These are phyloP conservation scores for Pogona vitticeps DNA, from an alignment of 2,113 vertebrate genomes.

Conservation along the genomic window DNA sequence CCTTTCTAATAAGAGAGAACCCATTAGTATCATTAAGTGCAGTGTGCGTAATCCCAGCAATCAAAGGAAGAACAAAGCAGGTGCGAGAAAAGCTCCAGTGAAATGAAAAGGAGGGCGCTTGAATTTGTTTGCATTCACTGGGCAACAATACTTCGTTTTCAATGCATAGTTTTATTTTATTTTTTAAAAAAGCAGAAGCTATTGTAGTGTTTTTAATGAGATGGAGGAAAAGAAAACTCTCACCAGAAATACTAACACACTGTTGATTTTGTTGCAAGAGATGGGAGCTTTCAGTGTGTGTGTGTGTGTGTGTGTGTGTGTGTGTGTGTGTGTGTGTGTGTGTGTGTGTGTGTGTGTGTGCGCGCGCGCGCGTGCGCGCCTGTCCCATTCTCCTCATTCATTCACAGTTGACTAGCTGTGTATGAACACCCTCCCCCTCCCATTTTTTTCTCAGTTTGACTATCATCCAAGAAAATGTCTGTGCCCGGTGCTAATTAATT, in stretches of 20 bases:
- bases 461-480: constrained; percentile 46
- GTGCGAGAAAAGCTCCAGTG: neutral
- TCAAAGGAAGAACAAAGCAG: constrained; percentile 19
- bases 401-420: constrained; percentile 48
- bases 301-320: too few species aligned
- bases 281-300: neutral
- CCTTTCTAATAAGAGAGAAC: neutral
- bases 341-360: too few species aligned
- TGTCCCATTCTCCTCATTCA: constrained; percentile 32
- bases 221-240: constrained; percentile 19
- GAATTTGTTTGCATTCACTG: constrained; percentile 20
- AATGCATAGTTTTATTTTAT: neutral
- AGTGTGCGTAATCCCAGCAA: neutral
- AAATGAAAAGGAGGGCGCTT: constrained; percentile 28
- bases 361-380: too few species aligned
- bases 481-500: constrained; percentile 49
- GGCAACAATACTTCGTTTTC: constrained; percentile 30
- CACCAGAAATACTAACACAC: constrained; percentile 49
- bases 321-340: too few species aligned
- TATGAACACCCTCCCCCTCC: constrained; percentile 7
- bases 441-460: constrained; percentile 31
- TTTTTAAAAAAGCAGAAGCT: constrained; percentile 11
- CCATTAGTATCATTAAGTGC: constrained; percentile 16
- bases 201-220: constrained; percentile 43
- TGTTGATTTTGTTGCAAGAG: constrained; percentile 44